A percentile compares a stretch with the other conserved stretches of the same genome.
phyloP scores from a whole-genome alignment of 1,140 invertebrate genomes.

The Drosophila santomea region DNA sequence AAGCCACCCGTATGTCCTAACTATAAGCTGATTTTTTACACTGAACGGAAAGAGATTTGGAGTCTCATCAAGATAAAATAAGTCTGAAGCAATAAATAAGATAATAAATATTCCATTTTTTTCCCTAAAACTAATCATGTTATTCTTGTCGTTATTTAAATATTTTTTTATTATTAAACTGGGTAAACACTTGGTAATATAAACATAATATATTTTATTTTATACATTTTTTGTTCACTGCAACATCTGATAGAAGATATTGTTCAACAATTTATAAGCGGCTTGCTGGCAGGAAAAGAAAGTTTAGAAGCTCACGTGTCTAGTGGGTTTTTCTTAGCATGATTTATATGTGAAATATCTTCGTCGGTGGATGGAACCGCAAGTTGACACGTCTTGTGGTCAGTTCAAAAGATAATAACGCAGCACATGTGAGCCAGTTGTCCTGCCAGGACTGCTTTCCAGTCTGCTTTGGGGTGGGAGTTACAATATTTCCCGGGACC shows the following conservation, averaged over 20 bases:
- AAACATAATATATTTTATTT: neutral
- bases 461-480: slow-evolving; percentile 11
- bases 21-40: slow-evolving; percentile 62
- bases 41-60: neutral
- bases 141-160: no score
- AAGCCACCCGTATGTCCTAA: slow-evolving; percentile 28
- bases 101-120: no score
- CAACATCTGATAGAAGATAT: slow-evolving; percentile 27
- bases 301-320: slow-evolving; percentile 23
- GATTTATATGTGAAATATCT: slow-evolving; percentile 61
- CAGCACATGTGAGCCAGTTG: slow-evolving; percentile 28
- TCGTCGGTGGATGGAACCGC: slow-evolving; percentile 29
- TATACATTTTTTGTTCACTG: neutral
- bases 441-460: slow-evolving; percentile 12
- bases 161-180: no score
- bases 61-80: neutral
- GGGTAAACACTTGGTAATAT: no score
- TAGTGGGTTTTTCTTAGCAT: slow-evolving; percentile 49
- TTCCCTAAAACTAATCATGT: no score
- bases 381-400: slow-evolving; percentile 76
- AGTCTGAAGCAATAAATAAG: no score
- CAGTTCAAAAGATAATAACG: slow-evolving; percentile 75
- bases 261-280: slow-evolving; percentile 63
- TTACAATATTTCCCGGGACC: slow-evolving; percentile 38
- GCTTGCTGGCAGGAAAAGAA: slow-evolving; percentile 46